Evolutionary conservation across 2,888 invertebrate genomes (phyloP).

Genomic region (Ectemnius continuus): DNA sequence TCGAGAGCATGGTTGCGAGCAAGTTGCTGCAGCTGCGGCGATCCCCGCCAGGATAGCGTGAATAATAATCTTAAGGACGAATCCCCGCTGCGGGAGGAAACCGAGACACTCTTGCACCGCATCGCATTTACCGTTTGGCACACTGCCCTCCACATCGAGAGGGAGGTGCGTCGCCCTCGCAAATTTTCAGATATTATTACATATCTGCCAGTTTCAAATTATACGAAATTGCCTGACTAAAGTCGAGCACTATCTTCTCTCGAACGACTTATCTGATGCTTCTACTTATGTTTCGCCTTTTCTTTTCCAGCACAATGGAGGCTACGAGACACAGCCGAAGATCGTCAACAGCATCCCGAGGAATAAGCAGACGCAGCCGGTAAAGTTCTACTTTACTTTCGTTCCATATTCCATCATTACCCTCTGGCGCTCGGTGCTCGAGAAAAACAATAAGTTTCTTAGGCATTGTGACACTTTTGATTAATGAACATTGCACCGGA

Average conservation of each 20-base stretch:
- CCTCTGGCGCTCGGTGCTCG: not conserved
- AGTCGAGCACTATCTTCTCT: too few species aligned
- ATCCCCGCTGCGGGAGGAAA: constrained; percentile 79
- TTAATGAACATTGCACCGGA: too few species aligned
- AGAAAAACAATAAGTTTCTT: not conserved
- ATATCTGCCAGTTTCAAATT: too few species aligned
- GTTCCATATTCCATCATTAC: not conserved
- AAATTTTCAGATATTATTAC: too few species aligned
- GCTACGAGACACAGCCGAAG: constrained; percentile 71
- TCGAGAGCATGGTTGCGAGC: constrained; percentile 69
- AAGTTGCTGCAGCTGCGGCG: constrained; percentile 70
- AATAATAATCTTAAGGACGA: constrained; percentile 68
- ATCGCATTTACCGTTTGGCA: constrained; percentile 88
- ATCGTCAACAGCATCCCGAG: constrained; percentile 64
- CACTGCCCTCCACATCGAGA: constrained; percentile 85
- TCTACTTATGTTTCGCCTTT: constrained; percentile 14
- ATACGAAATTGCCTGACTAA: too few species aligned
- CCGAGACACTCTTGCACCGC: constrained; percentile 83
- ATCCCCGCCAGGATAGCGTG: constrained; percentile 62
- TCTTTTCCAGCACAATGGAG: constrained; percentile 75
- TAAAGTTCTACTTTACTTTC: constrained; percentile 33
- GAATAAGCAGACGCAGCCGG: constrained; percentile 67
- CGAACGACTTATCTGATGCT: not conserved
- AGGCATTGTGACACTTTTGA: too few species aligned
- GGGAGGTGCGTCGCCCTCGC: constrained; percentile 72